phyloP scores from a whole-genome alignment of 2,113 vertebrate species.

The Mirounga angustirostris region DNA sequence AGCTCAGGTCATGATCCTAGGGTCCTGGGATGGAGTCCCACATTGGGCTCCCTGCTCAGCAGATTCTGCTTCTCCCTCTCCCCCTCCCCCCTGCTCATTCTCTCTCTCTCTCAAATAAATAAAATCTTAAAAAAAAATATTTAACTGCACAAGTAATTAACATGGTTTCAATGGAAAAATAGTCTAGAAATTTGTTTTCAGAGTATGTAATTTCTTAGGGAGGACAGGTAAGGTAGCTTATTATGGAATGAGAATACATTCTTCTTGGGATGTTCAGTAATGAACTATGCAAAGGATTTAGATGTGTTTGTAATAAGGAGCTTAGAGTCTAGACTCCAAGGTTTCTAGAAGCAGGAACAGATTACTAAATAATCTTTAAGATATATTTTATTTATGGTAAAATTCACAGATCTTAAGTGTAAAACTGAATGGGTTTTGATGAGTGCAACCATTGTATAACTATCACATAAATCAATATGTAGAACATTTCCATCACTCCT shows the following conservation, averaged over 20 bases:
- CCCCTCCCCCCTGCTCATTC: too few relatives aligned
- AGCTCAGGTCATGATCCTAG: too few relatives aligned
- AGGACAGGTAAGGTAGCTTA: background rate
- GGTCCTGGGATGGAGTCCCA: too few relatives aligned
- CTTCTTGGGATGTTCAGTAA: background rate
- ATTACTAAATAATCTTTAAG: slow-evolving; percentile 24
- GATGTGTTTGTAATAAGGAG: background rate
- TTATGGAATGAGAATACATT: background rate
- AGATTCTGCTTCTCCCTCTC: too few relatives aligned
- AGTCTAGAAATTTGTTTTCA: background rate
- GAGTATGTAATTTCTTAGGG: background rate
- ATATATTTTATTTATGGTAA: background rate
- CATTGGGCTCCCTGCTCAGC: too few relatives aligned
- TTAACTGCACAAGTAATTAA: background rate
- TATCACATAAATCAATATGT: background rate
- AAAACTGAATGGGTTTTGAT: slow-evolving; percentile 35
- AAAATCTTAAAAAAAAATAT: background rate
- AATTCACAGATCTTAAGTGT: background rate
- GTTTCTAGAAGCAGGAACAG: background rate
- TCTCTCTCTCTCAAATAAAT: too few relatives aligned
- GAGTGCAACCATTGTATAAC: background rate
- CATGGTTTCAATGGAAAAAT: background rate
- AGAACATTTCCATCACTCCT: background rate
- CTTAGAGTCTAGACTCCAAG: background rate
- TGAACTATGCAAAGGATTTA: background rate